These are phyloP conservation scores for Ramphastos sulfuratus DNA, from an alignment of 2,113 vertebrate species.

Conservation along the genomic window DNA sequence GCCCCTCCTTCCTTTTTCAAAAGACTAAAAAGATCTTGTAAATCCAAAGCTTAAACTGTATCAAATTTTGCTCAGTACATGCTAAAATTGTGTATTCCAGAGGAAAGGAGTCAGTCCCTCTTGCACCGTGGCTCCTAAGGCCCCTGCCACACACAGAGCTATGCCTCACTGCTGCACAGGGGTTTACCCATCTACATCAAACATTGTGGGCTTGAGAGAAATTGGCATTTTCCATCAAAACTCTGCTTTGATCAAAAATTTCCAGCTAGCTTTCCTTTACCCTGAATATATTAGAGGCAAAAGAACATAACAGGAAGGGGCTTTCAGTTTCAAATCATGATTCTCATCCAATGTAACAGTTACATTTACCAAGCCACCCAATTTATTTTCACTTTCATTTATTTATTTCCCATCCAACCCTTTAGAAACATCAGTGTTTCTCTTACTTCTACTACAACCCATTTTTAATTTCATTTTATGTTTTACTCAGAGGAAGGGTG, in stretches of 20 bases:
- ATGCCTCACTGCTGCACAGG: neutral
- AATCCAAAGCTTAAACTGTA: neutral
- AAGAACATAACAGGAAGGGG: neutral
- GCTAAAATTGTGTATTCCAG: neutral
- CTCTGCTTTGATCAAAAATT: neutral
- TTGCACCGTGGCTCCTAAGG: neutral
- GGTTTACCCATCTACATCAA: neutral
- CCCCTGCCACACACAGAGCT: neutral
- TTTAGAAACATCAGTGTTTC: neutral
- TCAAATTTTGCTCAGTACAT: neutral
- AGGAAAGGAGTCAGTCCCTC: neutral
- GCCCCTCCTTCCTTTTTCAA: neutral
- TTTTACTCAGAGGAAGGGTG: neutral
- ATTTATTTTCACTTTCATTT: neutral
- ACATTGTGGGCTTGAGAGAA: neutral
- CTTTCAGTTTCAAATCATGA: neutral
- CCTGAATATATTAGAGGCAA: neutral
- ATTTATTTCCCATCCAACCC: neutral
- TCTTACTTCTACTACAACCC: neutral
- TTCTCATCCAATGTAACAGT: neutral
- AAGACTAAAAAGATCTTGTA: neutral
- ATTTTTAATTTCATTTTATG: constrained; percentile 16
- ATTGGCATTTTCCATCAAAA: neutral
- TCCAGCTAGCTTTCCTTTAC: neutral
- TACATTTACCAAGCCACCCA: neutral